phyloP scores from a whole-genome alignment of 35 echinoderm and acorn worm species.

The Eucidaris tribuloides region DNA sequence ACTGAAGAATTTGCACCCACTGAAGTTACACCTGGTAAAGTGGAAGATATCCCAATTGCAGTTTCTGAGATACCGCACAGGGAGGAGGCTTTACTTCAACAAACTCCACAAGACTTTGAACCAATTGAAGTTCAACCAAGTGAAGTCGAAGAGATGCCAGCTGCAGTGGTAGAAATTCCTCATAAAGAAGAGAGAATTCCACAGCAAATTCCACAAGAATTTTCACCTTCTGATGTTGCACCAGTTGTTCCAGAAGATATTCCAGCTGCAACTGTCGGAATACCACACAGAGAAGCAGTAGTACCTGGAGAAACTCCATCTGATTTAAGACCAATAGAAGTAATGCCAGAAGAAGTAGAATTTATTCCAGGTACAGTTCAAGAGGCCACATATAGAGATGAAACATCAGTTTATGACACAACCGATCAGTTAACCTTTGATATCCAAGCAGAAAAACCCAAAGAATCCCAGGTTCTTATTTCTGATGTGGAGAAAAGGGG shows the following conservation, averaged over 20 bases:
- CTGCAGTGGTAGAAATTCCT: not conserved
- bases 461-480: too few relatives aligned
- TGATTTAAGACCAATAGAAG: not conserved
- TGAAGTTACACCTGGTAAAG: not conserved
- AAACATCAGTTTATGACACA: too few relatives aligned
- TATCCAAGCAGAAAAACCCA: too few relatives aligned
- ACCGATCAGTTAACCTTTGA: too few relatives aligned
- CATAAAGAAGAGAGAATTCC: not conserved
- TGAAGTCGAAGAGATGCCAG: conserved; percentile 13
- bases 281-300: not conserved
- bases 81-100: conserved; percentile 30
- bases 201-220: not conserved
- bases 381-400: not conserved
- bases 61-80: conserved; percentile 1
- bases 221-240: not conserved
- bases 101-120: conserved; percentile 19
- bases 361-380: not conserved
- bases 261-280: not conserved
- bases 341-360: not conserved
- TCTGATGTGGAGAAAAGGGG: too few relatives aligned
- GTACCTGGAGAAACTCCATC: not conserved
- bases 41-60: conserved; percentile 14
- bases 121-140: not conserved
- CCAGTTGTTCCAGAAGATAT: conserved; percentile 9
- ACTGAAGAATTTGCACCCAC: not conserved